phyloP scores from a whole-genome alignment of 2,797 vertebrate species.

The Cyclura pinguis region DNA sequence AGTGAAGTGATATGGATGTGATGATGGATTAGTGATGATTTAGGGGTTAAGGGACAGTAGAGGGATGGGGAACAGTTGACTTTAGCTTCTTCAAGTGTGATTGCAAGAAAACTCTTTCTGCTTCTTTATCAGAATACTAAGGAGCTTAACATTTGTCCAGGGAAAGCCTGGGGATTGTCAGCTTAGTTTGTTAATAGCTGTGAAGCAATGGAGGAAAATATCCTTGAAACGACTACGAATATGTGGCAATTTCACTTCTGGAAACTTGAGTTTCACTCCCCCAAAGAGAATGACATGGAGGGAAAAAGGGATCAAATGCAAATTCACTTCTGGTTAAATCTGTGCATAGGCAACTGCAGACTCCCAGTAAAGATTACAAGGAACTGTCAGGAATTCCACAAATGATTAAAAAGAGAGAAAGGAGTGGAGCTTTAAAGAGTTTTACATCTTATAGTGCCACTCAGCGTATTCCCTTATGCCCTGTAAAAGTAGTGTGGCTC shows the following conservation, averaged over 20 bases:
- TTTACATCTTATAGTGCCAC: background rate
- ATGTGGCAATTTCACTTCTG: constrained; percentile 34
- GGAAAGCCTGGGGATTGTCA: background rate
- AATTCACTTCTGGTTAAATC: background rate
- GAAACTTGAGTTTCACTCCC: constrained; percentile 63
- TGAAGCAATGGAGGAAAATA: constrained; percentile 46
- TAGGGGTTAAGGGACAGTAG: constrained; percentile 1
- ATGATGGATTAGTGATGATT: background rate
- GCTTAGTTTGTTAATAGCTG: constrained; percentile 3
- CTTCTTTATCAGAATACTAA: background rate
- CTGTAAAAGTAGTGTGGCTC: background rate
- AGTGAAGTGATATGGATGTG: constrained; percentile 48
- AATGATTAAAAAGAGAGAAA: background rate
- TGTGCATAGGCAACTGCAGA: background rate
- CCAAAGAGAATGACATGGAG: background rate
- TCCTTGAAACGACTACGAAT: constrained; percentile 53
- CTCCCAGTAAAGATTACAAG: background rate
- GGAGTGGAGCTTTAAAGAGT: background rate
- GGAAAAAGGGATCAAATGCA: background rate
- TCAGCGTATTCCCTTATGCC: background rate
- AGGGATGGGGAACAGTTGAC: constrained; percentile 44
- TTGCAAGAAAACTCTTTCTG: constrained; percentile 10
- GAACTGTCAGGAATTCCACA: background rate
- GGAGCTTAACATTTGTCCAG: background rate
- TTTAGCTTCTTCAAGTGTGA: background rate